Evolutionary conservation across 2,797 vertebrate genomes (phyloP).

Genomic region (Monodelphis domestica): DNA sequence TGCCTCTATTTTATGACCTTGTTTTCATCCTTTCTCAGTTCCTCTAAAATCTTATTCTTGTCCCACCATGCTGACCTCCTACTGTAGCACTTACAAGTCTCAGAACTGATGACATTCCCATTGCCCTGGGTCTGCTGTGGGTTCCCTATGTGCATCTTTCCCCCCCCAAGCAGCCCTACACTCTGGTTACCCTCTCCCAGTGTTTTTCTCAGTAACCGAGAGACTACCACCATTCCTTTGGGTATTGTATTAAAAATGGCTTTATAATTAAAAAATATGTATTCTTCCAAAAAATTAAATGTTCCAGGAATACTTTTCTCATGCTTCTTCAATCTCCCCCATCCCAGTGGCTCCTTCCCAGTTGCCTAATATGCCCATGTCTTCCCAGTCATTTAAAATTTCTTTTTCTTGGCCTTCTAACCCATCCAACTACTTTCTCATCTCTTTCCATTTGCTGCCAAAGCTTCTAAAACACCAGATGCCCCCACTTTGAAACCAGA

Average conservation of each 20-base stretch:
- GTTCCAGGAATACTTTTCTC: neutral
- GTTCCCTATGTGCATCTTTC: no score
- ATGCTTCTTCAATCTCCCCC: neutral
- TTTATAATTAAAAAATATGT: no score
- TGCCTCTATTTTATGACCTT: neutral
- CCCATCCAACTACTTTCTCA: neutral
- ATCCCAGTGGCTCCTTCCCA: neutral
- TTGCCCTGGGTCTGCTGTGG: no score
- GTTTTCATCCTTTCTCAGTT: neutral
- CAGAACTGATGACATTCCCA: no score
- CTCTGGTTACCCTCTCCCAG: no score
- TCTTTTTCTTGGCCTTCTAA: neutral
- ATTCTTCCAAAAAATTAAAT: no score
- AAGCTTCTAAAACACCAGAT: neutral
- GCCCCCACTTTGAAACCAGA: neutral
- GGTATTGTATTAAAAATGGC: no score
- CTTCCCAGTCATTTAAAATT: neutral
- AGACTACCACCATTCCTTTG: no score
- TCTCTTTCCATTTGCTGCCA: neutral
- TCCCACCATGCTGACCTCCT: no score
- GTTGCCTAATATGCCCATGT: neutral
- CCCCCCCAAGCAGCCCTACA: no score
- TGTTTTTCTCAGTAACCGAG: no score
- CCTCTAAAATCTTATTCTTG: neutral
- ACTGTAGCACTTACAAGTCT: no score